Evolutionary conservation across 2,888 invertebrate species (phyloP).

Genomic region (Pammene aurita): DNA sequence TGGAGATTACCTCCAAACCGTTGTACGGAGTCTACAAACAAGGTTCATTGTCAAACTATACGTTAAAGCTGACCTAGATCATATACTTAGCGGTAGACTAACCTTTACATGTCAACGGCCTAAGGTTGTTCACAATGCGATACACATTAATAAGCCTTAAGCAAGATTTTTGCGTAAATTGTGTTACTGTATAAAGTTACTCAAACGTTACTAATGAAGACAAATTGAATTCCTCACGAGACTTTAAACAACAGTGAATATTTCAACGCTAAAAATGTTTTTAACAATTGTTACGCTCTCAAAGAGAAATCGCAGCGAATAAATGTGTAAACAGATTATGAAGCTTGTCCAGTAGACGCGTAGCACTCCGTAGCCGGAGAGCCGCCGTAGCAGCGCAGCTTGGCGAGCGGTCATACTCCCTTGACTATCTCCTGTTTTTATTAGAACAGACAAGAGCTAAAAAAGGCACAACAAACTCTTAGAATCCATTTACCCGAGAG

Average conservation of each 20-base stretch:
- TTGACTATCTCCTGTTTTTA: slow-evolving; percentile 24
- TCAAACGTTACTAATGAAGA: slow-evolving; percentile 14
- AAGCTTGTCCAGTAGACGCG: slow-evolving; percentile 35
- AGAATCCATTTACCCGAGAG: slow-evolving; percentile 1
- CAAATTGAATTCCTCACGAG: slow-evolving; percentile 12
- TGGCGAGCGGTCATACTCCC: slow-evolving; percentile 31
- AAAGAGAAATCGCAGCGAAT: slow-evolving; percentile 7
- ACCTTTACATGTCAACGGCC: neutral
- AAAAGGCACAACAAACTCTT: slow-evolving; percentile 16
- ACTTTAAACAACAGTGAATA: slow-evolving; percentile 1
- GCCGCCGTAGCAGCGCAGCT: slow-evolving; percentile 16
- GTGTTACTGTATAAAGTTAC: slow-evolving; percentile 1
- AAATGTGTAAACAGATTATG: slow-evolving; percentile 21
- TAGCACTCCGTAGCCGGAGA: slow-evolving; percentile 39
- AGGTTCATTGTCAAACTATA: slow-evolving; percentile 19
- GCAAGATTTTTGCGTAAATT: neutral
- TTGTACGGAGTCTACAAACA: slow-evolving; percentile 23
- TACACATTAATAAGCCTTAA: neutral
- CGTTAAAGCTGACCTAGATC: neutral
- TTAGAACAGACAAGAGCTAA: slow-evolving; percentile 32
- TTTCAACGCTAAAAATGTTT: slow-evolving; percentile 8
- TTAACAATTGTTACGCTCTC: neutral
- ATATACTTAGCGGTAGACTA: neutral
- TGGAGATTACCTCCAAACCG: slow-evolving; percentile 28
- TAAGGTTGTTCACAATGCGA: slow-evolving; percentile 4